Percentiles rank a stretch among this genome's conserved stretches.
Conservation (phyloP, 2,113 vertebrate species). For the Pomatostomus ruficeps region DNA sequence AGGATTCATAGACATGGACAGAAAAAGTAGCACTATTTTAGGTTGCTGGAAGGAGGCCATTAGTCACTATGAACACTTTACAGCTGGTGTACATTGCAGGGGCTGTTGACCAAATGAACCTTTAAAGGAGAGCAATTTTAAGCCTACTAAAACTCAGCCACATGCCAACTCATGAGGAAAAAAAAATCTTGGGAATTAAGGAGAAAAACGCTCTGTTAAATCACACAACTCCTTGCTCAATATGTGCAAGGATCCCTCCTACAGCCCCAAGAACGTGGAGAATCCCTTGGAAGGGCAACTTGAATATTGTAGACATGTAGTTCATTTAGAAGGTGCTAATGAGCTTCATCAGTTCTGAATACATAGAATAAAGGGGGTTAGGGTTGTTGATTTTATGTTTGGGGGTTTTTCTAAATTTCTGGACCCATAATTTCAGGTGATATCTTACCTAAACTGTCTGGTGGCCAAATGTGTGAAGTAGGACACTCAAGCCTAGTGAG, state of each 20-base stretch:
- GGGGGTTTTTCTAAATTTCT: neutral
- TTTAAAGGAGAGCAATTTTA: conserved; percentile 29
- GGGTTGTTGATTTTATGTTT: neutral
- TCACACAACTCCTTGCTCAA: neutral
- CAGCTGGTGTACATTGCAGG: neutral
- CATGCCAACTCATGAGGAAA: neutral
- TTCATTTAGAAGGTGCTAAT: neutral
- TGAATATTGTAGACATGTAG: too few species aligned
- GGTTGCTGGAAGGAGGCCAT: neutral
- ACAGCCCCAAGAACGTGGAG: neutral
- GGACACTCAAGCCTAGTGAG: neutral
- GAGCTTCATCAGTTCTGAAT: neutral
- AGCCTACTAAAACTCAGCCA: neutral
- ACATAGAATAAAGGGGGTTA: neutral
- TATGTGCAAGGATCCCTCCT: neutral
- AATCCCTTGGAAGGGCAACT: neutral
- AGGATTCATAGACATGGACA: neutral
- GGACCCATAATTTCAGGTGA: neutral
- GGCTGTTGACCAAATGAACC: conserved; percentile 3
- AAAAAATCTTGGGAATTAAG: neutral
- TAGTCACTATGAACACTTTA: neutral
- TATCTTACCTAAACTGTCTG: neutral
- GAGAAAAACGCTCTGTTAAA: neutral
- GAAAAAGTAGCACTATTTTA: neutral
- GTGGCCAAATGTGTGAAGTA: neutral